phyloP scores from a whole-genome alignment of 2,113 vertebrate genomes.

The Trichechus manatus region DNA sequence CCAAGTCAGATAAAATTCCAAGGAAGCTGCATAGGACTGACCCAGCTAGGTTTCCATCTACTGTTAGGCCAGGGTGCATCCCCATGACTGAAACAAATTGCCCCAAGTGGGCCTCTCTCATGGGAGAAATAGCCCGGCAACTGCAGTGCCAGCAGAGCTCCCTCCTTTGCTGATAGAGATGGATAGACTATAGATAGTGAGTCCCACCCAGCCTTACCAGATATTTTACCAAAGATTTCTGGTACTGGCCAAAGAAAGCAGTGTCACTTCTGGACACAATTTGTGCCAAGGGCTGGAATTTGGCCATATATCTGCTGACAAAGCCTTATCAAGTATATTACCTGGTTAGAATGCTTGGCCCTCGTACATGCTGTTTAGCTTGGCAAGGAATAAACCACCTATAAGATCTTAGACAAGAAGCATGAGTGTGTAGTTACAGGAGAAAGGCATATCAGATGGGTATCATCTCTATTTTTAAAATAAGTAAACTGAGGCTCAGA shows the following conservation, averaged over 20 bases:
- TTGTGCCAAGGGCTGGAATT: neutral
- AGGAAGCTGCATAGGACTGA: neutral
- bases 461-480: neutral
- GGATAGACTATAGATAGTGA: neutral
- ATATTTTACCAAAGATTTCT: slow-evolving; percentile 11
- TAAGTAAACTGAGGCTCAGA: slow-evolving; percentile 7
- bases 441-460: neutral
- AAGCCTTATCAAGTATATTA: neutral
- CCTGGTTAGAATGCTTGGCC: neutral
- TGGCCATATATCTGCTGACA: neutral
- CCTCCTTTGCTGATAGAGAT: neutral
- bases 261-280: neutral
- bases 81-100: neutral
- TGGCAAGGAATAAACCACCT: slow-evolving; percentile 11
- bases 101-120: neutral
- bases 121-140: neutral
- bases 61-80: neutral
- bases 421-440: neutral
- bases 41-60: neutral
- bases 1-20: neutral
- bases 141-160: neutral
- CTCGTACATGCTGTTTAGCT: neutral
- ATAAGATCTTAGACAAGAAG: neutral
- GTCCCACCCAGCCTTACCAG: neutral
- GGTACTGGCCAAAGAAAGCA: neutral